Conservation (phyloP, 2,888 invertebrate genomes). For the Rotaria sp. region DNA sequence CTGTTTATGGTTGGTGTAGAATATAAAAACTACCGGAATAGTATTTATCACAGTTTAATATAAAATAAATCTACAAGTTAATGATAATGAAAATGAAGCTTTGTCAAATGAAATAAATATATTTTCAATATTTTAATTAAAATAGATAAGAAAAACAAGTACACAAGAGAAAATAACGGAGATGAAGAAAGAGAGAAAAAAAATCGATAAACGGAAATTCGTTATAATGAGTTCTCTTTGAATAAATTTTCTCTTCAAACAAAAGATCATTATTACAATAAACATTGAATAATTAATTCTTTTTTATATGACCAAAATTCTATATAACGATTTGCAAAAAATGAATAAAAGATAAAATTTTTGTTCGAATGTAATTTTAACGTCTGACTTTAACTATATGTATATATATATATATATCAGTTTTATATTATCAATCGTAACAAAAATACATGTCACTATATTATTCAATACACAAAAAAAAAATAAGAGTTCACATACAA, state of each 20-base stretch:
- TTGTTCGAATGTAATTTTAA: too few relatives aligned
- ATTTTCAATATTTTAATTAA: neutral
- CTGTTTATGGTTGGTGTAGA: neutral
- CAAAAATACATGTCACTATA: too few relatives aligned
- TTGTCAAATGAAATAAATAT: neutral
- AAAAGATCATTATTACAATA: neutral
- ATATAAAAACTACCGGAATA: neutral
- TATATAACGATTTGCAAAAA: too few relatives aligned
- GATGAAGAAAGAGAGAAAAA: neutral
- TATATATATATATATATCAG: too few relatives aligned
- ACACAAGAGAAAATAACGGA: neutral
- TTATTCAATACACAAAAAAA: too few relatives aligned
- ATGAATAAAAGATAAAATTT: too few relatives aligned
- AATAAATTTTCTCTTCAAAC: neutral
- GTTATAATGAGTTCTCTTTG: neutral
- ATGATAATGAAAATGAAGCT: neutral
- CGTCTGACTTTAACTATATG: too few relatives aligned
- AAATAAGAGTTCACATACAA: neutral
- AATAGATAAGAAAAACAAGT: neutral
- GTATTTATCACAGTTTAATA: neutral
- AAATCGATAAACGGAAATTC: neutral
- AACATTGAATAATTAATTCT: neutral
- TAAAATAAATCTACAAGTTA: neutral
- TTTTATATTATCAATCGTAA: too few relatives aligned
- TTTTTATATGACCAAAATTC: neutral